Percentiles rank a stretch among this genome's conserved stretches.
Evolutionary conservation across 1,140 invertebrate species (phyloP).

Genomic region (Scylla paramamosain): DNA sequence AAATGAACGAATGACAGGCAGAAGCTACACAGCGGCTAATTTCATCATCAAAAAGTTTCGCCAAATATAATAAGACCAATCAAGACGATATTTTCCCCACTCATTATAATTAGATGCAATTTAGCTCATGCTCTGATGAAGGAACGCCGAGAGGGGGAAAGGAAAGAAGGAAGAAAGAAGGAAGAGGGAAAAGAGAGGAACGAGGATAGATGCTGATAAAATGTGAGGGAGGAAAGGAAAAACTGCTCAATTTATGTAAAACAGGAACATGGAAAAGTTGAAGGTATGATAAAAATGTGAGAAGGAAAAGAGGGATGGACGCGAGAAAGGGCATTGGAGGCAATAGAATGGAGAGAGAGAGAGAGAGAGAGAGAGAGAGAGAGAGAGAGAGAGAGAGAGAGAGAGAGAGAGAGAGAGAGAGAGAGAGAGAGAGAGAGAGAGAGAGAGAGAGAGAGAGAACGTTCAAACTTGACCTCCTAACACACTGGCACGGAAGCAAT

Average conservation of each 20-base stretch:
- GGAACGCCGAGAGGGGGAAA: background rate
- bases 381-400: conserved; percentile 27
- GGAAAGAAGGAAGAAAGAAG: background rate
- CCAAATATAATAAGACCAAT: background rate
- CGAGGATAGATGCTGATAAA: too few relatives aligned
- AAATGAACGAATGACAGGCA: background rate
- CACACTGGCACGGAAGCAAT: background rate
- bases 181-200: background rate
- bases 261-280: too few relatives aligned
- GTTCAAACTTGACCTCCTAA: background rate
- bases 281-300: background rate
- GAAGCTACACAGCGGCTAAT: background rate
- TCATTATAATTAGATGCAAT: conserved; percentile 24
- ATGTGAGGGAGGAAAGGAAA: too few relatives aligned
- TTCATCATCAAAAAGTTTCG: conserved; percentile 15
- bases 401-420: conserved; percentile 33
- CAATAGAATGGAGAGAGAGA: background rate
- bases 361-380: conserved; percentile 50
- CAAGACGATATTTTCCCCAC: background rate
- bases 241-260: too few relatives aligned
- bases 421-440: conserved; percentile 3
- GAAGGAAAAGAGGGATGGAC: background rate
- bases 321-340: background rate
- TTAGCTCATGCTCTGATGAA: background rate
- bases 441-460: conserved; percentile 7